Base-by-base conservation (phyloP, 2,113 vertebrate genomes). In the Zosterops lateralis region DNA sequence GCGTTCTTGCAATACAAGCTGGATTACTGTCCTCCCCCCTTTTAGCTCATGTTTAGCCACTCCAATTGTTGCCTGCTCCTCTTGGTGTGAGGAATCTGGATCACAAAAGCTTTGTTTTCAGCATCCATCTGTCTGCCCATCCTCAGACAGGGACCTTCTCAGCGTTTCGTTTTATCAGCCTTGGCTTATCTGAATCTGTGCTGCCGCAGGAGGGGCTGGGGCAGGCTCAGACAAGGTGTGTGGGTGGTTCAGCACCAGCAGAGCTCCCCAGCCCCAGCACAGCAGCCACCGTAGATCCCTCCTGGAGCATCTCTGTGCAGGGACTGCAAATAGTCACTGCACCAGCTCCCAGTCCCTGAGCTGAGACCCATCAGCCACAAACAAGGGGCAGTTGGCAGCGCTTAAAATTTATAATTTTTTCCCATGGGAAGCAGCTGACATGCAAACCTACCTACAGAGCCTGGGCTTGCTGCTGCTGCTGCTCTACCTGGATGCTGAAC, bases 401-500 rank as follows among this genome's bases (percentile, higher is more conserved):
- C 83, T 94, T 89, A 95, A 92, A 91, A 79, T 92, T 47, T 81
- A 68, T 95, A 66, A 83, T 88, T 79, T 95, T 92, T 87, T 94
- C 93, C 93, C 87, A 53, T 70, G 91, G 96, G 95, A 94, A 60
- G 84, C 44, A 32, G 64, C 75, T 74, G 65, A 87, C 36, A 31
- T 42, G 45, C 81, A 92, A 87, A 79, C 64, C 66, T 93, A 58
- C 54, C 74, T 62, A 17, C 47, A 83, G 92, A 79, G 81, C 51
- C 71, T 50, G 53, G 70, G 56, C 48, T 91, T 87, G 95, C 87
- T 88, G 87, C 79, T 60, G 72, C 57, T 71, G 50, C 47, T 67
- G 82, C 73, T 89, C 58, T 92, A 87, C 57, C 78, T 76, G 61
- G 75, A 77, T 91, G 61, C 83, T 76, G 91, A 93, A 20, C 72